Evolutionary conservation across 2,888 invertebrate species (phyloP).

Genomic region (Platycheirus albimanus): DNA sequence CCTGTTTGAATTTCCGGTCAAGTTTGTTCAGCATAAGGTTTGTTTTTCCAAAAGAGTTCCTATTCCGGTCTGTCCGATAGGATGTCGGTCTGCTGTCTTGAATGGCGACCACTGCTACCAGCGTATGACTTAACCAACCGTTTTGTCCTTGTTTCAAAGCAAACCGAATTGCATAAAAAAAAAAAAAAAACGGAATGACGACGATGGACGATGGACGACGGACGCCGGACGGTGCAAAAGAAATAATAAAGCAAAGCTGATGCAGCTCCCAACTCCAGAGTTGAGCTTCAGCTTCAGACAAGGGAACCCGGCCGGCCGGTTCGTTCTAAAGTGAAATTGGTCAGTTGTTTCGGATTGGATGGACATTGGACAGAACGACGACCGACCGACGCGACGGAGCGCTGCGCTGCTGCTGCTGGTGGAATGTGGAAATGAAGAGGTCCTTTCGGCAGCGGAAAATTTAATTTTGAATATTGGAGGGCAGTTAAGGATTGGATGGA

Average conservation of each 20-base stretch:
- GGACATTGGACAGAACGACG: too few relatives aligned
- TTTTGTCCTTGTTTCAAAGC: slow-evolving; percentile 71
- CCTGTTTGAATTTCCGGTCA: slow-evolving; percentile 74
- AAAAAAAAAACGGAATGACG: slow-evolving; percentile 22
- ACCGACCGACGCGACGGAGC: too few relatives aligned
- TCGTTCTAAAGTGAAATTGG: slow-evolving; percentile 56
- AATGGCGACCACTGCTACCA: slow-evolving; percentile 68
- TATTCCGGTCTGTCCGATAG: slow-evolving; percentile 70
- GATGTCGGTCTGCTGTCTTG: slow-evolving; percentile 65
- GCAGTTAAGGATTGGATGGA: slow-evolving; percentile 55
- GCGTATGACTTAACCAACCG: slow-evolving; percentile 67
- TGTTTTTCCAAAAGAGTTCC: slow-evolving; percentile 73
- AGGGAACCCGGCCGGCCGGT: slow-evolving; percentile 18
- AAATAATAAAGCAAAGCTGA: slow-evolving; percentile 55
- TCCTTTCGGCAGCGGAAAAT: slow-evolving; percentile 47
- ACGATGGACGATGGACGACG: slow-evolving; percentile 5
- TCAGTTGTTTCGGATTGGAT: slow-evolving; percentile 38
- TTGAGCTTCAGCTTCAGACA: slow-evolving; percentile 1
- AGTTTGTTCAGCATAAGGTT: slow-evolving; percentile 74
- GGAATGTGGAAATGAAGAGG: too few relatives aligned
- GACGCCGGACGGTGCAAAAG: slow-evolving; percentile 28
- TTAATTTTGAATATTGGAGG: slow-evolving; percentile 72
- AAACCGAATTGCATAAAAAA: slow-evolving; percentile 65
- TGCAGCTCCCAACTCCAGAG: neutral
- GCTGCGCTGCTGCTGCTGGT: too few relatives aligned